phyloP scores from a whole-genome alignment of 2,113 vertebrate genomes.

The Neodontobutis hainanensis region DNA sequence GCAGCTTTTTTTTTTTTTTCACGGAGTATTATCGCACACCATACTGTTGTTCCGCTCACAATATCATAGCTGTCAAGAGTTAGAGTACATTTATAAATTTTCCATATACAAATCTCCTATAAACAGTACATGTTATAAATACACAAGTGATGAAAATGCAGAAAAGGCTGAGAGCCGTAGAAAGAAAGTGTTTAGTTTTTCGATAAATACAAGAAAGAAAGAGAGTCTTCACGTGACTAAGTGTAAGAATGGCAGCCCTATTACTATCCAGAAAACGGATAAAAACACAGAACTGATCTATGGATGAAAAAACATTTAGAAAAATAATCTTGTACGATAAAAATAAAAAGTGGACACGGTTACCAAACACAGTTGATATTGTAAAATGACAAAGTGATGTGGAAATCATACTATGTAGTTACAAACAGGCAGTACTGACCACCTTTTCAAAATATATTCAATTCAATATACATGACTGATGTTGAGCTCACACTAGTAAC shows the following conservation, averaged over 20 bases:
- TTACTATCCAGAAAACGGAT: constrained; percentile 70
- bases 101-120: constrained; percentile 73
- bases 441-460: constrained; percentile 67
- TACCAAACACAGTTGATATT: constrained; percentile 52
- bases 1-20: constrained; percentile 45
- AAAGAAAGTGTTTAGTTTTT: constrained; percentile 61
- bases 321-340: constrained; percentile 65
- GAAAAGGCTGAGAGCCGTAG: constrained; percentile 46
- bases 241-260: constrained; percentile 65
- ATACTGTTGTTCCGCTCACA: constrained; percentile 60
- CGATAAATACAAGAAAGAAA: constrained; percentile 71
- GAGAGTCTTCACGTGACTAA: constrained; percentile 25
- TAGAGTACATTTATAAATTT: constrained; percentile 74
- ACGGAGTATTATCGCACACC: constrained; percentile 52
- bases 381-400: constrained; percentile 49
- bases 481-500: constrained; percentile 49
- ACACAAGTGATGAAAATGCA: constrained; percentile 66
- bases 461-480: constrained; percentile 64
- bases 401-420: constrained; percentile 60
- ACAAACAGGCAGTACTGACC: constrained; percentile 57
- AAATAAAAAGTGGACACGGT: constrained; percentile 59
- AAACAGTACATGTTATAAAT: constrained; percentile 76
- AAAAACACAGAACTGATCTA: constrained; percentile 62
- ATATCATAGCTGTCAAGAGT: constrained; percentile 74
- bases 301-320: constrained; percentile 63